Base-by-base conservation (phyloP, 2,113 vertebrate genomes). In the Odocoileus virginianus region DNA sequence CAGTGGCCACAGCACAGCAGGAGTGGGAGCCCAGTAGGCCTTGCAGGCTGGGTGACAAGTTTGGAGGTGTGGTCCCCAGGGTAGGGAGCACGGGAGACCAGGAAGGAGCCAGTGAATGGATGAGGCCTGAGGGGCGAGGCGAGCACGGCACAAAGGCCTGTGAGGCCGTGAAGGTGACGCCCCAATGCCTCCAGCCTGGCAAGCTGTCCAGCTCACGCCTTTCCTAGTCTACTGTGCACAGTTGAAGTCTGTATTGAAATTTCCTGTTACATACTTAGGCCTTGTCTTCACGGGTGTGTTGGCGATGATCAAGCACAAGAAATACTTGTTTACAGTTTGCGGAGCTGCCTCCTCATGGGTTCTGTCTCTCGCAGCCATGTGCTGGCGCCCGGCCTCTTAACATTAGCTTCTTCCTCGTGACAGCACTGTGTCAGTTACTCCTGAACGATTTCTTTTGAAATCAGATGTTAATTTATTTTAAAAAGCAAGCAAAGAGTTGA, bases 71-170 rank as follows among this genome's bases (percentile, higher is more conserved):
- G 45, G 45, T 78, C 6, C 9, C 10, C 28, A 33, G 78, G 47
- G 30, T 52, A 52, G 2, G 47, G 30, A n/a, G 30, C 0, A 1
- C 10, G 0, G 28, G 76, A 30, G 27, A 52, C 16, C 5, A 33
- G 47, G 28, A 52, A 50, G 78, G 36, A 52, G 28, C 25, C 8
- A 28, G 19, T 40, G 25, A 60, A 11, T 21, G 67, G 82, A 55
- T 21, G 15, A 36, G 36, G 30, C 2, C 28, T 83, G 40, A 60
- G 40, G 21, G 58, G 43, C 47, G 3, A 50, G 79, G 33, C 1
- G 11, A 23, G 33, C 79, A 6, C 17, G 2, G 28, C 30, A 6
- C 45, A 30, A 52, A 82, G 47, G 47, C 17, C 79, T 52, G 47
- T n/a, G 10, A 23, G 78, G 30, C 28, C 2, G 9, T 81, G 78